Conservation (phyloP, 1,140 invertebrate genomes). For the Bombus superbus region DNA sequence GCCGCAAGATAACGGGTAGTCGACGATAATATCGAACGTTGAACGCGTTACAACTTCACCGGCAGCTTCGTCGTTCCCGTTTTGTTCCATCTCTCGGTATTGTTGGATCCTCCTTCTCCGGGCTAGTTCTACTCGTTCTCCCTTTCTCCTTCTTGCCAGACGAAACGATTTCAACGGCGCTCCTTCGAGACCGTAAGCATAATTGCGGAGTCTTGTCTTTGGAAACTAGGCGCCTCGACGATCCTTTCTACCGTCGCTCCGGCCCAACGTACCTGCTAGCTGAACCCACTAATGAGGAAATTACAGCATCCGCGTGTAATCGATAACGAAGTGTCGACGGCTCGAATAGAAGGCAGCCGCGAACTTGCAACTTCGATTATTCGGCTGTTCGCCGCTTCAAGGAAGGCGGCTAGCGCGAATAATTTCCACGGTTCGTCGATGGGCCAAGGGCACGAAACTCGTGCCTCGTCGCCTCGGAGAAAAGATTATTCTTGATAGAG, state of each 20-base stretch:
- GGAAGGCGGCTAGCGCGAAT: not conserved
- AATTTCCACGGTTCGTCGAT: not conserved
- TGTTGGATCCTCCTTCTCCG: conserved; percentile 45
- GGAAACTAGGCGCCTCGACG: conserved; percentile 47
- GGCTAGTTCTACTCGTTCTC: conserved; percentile 17
- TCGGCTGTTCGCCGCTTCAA: not conserved
- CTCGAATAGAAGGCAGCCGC: not conserved
- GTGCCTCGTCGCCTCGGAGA: not conserved
- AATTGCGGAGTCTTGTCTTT: conserved; percentile 77
- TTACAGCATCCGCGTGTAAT: conserved; percentile 53
- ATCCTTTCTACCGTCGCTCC: conserved; percentile 48
- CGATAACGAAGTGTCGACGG: conserved; percentile 47
- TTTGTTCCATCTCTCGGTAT: conserved; percentile 24
- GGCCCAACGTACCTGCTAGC: not conserved
- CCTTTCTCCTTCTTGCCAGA: conserved; percentile 6
- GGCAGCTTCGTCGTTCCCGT: conserved; percentile 29
- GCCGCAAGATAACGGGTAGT: not conserved
- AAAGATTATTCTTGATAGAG: not conserved
- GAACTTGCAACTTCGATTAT: conserved; percentile 24
- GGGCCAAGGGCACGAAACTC: not conserved
- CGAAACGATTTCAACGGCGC: conserved; percentile 26
- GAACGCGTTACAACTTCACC: conserved; percentile 51
- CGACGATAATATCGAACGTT: conserved; percentile 38
- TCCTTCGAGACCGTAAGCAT: conserved; percentile 65
- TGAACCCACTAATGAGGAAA: conserved; percentile 61